These are phyloP conservation scores for Nemotelus pantherinus DNA, from an alignment of 2,888 invertebrate genomes.

Conservation along the genomic window DNA sequence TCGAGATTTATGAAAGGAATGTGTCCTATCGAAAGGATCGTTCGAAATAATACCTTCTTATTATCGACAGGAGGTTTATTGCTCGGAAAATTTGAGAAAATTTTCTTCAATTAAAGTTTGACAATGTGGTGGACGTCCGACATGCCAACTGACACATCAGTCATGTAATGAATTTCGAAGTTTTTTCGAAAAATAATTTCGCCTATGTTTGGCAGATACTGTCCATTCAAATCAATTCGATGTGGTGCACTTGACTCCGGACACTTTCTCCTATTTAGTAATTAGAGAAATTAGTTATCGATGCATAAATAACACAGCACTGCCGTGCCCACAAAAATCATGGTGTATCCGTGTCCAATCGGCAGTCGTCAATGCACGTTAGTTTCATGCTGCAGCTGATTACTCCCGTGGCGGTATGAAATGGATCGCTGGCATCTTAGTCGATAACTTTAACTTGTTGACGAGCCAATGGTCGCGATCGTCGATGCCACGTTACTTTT, in stretches of 20 bases:
- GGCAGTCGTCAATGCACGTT: no score
- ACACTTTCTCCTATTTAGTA: no score
- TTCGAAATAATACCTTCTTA: background rate
- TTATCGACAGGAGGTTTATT: background rate
- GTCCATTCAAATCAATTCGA: no score
- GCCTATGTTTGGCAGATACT: no score
- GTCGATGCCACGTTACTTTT: constrained; percentile 24
- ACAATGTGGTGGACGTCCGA: constrained; percentile 1
- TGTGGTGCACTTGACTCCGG: no score
- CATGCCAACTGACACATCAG: constrained; percentile 19
- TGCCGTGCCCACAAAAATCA: no score
- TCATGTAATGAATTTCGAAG: constrained; percentile 19
- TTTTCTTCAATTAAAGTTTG: background rate
- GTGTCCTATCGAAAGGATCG: background rate
- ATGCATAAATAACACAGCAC: no score
- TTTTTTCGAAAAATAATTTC: background rate
- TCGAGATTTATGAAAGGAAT: constrained; percentile 32
- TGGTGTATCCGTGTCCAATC: no score
- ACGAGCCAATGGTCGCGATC: background rate
- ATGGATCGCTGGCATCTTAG: background rate
- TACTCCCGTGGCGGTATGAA: constrained; percentile 5
- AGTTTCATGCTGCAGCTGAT: constrained; percentile 16
- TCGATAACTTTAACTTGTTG: background rate
- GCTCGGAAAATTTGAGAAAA: background rate
- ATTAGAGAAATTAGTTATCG: no score